Conservation (phyloP, 2,797 vertebrate species). For the Gadopsis bispinosus region DNA sequence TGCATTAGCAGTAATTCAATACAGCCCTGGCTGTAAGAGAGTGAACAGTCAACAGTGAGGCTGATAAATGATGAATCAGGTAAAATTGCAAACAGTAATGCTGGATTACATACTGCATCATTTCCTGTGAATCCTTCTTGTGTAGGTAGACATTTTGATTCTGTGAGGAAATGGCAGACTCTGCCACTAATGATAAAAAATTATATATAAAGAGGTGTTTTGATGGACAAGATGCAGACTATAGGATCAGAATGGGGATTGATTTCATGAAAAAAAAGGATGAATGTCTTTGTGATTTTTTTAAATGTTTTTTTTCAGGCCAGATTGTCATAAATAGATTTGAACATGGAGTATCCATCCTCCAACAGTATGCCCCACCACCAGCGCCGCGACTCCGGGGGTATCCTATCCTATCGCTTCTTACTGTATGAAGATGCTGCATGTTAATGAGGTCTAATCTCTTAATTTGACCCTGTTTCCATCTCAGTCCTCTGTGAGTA, state of each 20-base stretch:
- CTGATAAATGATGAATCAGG: not conserved
- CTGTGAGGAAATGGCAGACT: not conserved
- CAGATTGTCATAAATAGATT: not conserved
- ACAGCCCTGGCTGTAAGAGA: not conserved
- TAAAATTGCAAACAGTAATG: not conserved
- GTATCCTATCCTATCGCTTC: not conserved
- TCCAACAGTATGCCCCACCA: not conserved
- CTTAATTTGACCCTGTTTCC: too few relatives aligned
- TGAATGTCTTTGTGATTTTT: not conserved
- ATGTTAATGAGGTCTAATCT: not conserved
- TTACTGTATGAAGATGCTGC: not conserved
- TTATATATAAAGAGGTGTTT: not conserved
- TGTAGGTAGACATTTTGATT: not conserved
- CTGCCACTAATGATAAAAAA: not conserved
- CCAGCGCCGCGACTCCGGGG: not conserved
- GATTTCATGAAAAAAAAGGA: not conserved
- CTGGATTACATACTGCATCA: not conserved
- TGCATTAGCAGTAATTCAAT: not conserved
- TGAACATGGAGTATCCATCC: too few relatives aligned
- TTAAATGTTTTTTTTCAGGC: too few relatives aligned
- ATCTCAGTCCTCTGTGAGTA: slow-evolving; percentile 5
- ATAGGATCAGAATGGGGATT: not conserved
- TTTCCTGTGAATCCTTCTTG: not conserved
- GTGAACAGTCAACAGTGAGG: not conserved
- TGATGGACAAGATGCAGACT: not conserved